phyloP scores from a whole-genome alignment of 2,113 vertebrate genomes.

The Myiagra hebetior region DNA sequence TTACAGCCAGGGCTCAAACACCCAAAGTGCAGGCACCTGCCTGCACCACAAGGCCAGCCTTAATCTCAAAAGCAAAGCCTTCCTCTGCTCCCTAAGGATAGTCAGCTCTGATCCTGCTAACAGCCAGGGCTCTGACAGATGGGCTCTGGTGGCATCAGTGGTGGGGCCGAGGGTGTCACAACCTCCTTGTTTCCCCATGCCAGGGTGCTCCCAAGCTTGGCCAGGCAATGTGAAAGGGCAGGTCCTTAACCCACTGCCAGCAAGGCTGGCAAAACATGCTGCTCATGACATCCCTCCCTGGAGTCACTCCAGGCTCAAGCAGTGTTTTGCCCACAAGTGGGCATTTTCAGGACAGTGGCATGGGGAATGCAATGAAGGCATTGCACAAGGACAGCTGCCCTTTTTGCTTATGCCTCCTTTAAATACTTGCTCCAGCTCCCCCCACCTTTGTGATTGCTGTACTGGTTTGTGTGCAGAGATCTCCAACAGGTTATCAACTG shows the following conservation, averaged over 20 bases:
- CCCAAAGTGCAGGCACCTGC: background rate
- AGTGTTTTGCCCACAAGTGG: background rate
- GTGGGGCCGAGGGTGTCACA: background rate
- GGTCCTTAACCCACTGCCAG: background rate
- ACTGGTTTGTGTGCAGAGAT: background rate
- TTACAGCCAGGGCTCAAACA: background rate
- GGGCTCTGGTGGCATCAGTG: background rate
- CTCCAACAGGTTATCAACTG: fast-evolving
- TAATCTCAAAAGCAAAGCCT: background rate
- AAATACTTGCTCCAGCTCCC: background rate
- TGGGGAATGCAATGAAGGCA: background rate
- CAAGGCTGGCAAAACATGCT: background rate
- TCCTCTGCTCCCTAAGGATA: background rate
- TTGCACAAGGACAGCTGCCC: background rate
- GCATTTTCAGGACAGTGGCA: fast-evolving
- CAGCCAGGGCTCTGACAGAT: background rate
- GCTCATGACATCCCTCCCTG: background rate
- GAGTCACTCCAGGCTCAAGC: background rate
- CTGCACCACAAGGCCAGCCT: background rate
- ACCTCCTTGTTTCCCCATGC: background rate
- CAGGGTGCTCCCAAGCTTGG: background rate
- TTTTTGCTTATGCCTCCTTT: background rate
- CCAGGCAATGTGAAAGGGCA: background rate
- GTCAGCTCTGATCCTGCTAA: background rate
- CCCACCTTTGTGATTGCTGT: background rate